Conservation (phyloP, 2,888 invertebrate genomes). For the Mesodorylaimus sp. region DNA sequence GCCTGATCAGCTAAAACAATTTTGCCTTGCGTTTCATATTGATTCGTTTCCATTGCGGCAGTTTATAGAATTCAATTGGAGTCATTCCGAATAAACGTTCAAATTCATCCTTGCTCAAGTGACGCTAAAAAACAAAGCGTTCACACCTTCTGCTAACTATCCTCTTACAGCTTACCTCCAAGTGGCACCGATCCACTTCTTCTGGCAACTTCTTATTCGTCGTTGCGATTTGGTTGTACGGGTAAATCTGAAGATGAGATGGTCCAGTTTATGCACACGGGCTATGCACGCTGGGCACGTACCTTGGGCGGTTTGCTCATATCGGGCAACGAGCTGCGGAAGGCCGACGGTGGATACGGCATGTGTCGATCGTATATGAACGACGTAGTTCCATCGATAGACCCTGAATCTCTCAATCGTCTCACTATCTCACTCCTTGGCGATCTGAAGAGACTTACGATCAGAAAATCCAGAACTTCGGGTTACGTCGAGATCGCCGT, state of each 20-base stretch:
- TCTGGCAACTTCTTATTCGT: slow-evolving; percentile 90
- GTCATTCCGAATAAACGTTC: slow-evolving; percentile 73
- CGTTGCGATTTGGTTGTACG: slow-evolving; percentile 71
- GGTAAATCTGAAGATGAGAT: slow-evolving; percentile 49
- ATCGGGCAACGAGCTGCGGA: slow-evolving; percentile 76
- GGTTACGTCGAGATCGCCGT: slow-evolving; percentile 80
- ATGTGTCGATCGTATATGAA: too few relatives aligned
- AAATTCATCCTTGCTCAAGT: slow-evolving; percentile 87
- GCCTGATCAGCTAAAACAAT: too few relatives aligned
- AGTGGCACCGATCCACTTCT: slow-evolving; percentile 82
- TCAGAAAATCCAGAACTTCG: slow-evolving; percentile 90
- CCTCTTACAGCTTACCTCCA: slow-evolving; percentile 50
- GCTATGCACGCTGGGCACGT: background rate
- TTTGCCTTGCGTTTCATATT: slow-evolving; percentile 62
- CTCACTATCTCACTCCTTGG: too few relatives aligned
- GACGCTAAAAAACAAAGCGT: slow-evolving; percentile 48
- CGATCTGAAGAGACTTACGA: slow-evolving; percentile 69
- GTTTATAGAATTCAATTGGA: slow-evolving; percentile 80
- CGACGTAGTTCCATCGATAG: too few relatives aligned
- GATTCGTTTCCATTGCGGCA: slow-evolving; percentile 94
- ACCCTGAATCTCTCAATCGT: too few relatives aligned
- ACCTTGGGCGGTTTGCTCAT: slow-evolving; percentile 83
- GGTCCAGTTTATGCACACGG: background rate
- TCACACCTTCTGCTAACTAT: background rate
- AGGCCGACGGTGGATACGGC: slow-evolving; percentile 9